Evolutionary conservation across 2,888 invertebrate genomes (phyloP), one percentile per base, ranked within the genome.

Genomic region (Operophtera brumata): DNA sequence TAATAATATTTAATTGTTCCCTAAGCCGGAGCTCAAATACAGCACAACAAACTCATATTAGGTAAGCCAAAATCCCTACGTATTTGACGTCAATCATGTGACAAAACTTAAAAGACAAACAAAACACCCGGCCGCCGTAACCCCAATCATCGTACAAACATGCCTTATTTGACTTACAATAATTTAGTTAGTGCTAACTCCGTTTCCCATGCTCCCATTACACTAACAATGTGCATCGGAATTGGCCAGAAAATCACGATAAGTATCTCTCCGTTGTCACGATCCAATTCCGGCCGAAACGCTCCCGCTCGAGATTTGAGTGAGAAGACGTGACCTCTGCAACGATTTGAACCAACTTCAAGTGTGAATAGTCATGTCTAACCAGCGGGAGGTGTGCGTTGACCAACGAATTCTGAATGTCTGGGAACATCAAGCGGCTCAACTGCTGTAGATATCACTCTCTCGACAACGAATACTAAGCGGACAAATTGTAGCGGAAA

Each of bases 171-270:
- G 84, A 79, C 77, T 80, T 78, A 78, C 78, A 82, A 84, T 82
- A 84, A 86, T 85, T 85, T 77, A 77, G 80, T 82, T 82, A 78
- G 77, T 75, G 74, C 72, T 69, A 57, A 56, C 70, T 72, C 71
- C 61, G 77, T 77, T 87, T 89, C 89, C 83, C 89, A 89, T 88
- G 89, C 86, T 86, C 86, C 86, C 79, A 87, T 86, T 89, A 78
- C 75, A 75, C 75, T 78, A 80, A 84, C 84, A 82, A 83, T 83
- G 70, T 82, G 84, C 83, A 82, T 84, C 72, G 80, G 80, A 85
- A 87, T 89, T 85, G 88, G 88, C 82, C 84, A 83, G 84, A 88
- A 84, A 84, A 86, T 88, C 88, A 88, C 84, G 89, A 90, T 90
- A 87, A 86, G 82, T 80, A 89, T 90, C 88, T 86, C 74, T 77